phyloP scores from a whole-genome alignment of 2,888 invertebrate genomes.

The Brachypalpus laphriformis region DNA sequence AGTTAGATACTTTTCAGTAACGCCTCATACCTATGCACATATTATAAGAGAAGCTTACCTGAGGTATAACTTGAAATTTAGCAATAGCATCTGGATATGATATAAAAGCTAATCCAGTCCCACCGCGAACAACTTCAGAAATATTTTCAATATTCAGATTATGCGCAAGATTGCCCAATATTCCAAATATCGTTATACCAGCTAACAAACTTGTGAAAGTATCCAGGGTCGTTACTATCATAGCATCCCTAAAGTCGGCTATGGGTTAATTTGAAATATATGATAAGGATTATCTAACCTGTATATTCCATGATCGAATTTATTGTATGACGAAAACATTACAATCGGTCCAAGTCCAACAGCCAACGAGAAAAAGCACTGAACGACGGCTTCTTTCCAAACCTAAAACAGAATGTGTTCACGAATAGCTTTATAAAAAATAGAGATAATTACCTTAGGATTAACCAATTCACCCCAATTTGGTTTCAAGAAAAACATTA shows the following conservation, averaged over 20 bases:
- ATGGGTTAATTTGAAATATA: not conserved
- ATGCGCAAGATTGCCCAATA: conserved; percentile 90
- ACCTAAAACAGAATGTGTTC: too few relatives aligned
- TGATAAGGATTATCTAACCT: conserved; percentile 83
- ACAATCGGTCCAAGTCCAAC: conserved; percentile 90
- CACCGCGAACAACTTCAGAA: conserved; percentile 87
- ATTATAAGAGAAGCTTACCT: conserved; percentile 83
- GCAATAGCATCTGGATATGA: conserved; percentile 93
- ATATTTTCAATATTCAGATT: conserved; percentile 85
- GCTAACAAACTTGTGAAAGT: conserved; percentile 91
- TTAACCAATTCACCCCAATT: conserved; percentile 90
- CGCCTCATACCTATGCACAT: not conserved
- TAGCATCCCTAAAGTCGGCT: conserved; percentile 86
- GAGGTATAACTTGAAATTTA: conserved; percentile 88
- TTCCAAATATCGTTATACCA: conserved; percentile 91
- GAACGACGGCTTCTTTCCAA: conserved; percentile 91
- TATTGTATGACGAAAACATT: conserved; percentile 91
- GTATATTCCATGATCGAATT: conserved; percentile 88
- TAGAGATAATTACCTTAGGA: conserved; percentile 83
- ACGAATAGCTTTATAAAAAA: not conserved
- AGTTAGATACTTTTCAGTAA: not conserved
- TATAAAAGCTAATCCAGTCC: conserved; percentile 91
- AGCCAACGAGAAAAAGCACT: conserved; percentile 90
- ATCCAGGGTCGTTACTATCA: conserved; percentile 91
- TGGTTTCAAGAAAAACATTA: conserved; percentile 91